phyloP scores from a whole-genome alignment of 92 coral and sea anemone genomes.

The Parazoanthus darwini region DNA sequence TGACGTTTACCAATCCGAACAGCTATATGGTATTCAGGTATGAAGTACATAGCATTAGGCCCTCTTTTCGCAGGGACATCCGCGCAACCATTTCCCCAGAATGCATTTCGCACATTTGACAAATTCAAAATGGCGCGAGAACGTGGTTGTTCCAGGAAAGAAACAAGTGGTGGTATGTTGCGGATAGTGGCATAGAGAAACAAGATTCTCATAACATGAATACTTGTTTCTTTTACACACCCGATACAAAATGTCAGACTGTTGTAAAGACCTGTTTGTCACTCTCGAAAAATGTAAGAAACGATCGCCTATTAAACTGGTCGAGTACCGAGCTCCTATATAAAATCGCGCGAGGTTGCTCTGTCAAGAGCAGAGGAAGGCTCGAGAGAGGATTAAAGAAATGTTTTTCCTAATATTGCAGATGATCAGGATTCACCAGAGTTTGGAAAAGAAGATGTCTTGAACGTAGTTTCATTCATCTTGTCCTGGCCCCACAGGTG shows the following conservation, averaged over 20 bases:
- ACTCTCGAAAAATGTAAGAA: constrained; percentile 90
- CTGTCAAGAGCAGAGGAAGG: background rate
- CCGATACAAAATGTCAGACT: constrained; percentile 86
- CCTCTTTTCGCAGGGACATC: no score
- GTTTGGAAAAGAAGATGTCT: constrained; percentile 84
- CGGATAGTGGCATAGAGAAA: constrained; percentile 57
- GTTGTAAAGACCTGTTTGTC: constrained; percentile 91
- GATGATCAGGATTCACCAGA: constrained; percentile 80
- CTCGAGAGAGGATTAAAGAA: background rate
- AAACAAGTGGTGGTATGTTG: constrained; percentile 55
- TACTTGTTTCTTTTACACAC: background rate
- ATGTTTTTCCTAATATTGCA: constrained; percentile 33
- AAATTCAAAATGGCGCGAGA: constrained; percentile 90
- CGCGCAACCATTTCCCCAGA: constrained; percentile 4
- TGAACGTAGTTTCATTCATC: constrained; percentile 77
- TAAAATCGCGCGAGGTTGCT: constrained; percentile 20
- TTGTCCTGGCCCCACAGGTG: constrained; percentile 98
- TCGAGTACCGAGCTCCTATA: background rate
- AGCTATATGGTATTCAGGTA: background rate
- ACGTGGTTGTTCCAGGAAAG: constrained; percentile 47
- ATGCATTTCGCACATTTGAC: constrained; percentile 40
- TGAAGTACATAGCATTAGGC: background rate
- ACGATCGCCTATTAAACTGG: background rate
- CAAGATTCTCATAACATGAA: constrained; percentile 37
- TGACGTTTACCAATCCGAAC: no score